Conservation (phyloP, 30 jellyfish, hydroid and myxozoan genomes). For the Turritopsis rubra region DNA sequence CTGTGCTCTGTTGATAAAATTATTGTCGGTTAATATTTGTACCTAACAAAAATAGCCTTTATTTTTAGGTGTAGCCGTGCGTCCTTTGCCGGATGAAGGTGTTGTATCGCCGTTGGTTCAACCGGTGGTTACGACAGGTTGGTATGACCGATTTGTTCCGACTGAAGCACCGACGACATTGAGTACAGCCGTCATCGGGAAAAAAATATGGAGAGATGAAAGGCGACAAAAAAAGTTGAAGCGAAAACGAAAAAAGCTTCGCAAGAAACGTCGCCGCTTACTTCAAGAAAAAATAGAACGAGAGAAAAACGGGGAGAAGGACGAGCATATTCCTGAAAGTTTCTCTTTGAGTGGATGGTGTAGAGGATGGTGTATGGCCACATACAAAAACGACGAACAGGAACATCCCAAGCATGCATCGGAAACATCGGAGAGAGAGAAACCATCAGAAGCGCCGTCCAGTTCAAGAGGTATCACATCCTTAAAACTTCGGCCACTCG, state of each 20-base stretch:
- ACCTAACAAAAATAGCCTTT: not conserved
- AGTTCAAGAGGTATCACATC: too few relatives aligned
- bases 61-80: not conserved
- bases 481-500: too few relatives aligned
- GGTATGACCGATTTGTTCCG: slow-evolving; percentile 16
- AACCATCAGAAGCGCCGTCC: too few relatives aligned
- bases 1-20: too few relatives aligned
- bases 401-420: not conserved
- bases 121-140: slow-evolving; percentile 4
- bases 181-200: slow-evolving; percentile 10
- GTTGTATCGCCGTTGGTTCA: not conserved
- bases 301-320: not conserved
- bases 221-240: slow-evolving; percentile 2
- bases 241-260: not conserved
- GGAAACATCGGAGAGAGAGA: not conserved
- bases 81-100: slow-evolving; percentile 14
- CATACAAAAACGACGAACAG: not conserved
- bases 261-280: not conserved
- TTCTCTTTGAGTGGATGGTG: not conserved
- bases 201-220: slow-evolving; percentile 4
- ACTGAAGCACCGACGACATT: slow-evolving; percentile 10
- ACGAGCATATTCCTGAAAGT: not conserved
- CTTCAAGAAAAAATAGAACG: not conserved
- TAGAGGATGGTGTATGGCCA: not conserved
- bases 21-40: too few relatives aligned